Evolutionary conservation across 2,888 invertebrate species (phyloP).

Genomic region (Erebia aethiops): DNA sequence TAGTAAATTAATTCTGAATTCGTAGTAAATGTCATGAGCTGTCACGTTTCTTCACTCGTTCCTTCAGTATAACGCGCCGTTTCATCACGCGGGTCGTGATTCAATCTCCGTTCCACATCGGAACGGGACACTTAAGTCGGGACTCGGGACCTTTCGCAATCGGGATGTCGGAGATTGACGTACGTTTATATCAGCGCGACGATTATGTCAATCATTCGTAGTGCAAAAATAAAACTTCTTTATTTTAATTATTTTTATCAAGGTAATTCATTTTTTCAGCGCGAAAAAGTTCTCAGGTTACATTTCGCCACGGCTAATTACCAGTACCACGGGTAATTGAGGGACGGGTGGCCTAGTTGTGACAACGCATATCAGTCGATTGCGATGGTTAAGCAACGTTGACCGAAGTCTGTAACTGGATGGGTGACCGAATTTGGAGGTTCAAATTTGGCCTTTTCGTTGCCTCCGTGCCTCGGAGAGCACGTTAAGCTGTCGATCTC

Average conservation of each 20-base stretch:
- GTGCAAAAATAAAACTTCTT: background rate
- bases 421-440: too few relatives aligned
- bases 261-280: background rate
- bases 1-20: constrained; percentile 13
- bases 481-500: too few relatives aligned
- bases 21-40: constrained; percentile 14
- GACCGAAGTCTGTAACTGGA: too few relatives aligned
- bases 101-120: constrained; percentile 35
- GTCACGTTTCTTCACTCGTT: constrained; percentile 17
- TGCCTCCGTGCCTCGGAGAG: too few relatives aligned
- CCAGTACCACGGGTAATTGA: too few relatives aligned
- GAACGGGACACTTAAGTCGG: constrained; percentile 29
- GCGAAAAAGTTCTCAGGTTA: too few relatives aligned
- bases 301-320: too few relatives aligned
- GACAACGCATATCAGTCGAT: too few relatives aligned
- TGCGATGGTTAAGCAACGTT: too few relatives aligned
- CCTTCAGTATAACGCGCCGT: constrained; percentile 14
- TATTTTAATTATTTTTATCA: background rate
- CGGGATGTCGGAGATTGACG: constrained; percentile 24
- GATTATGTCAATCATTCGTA: constrained; percentile 15
- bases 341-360: too few relatives aligned
- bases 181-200: constrained; percentile 16
- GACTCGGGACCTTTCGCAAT: constrained; percentile 21
- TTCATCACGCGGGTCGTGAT: constrained; percentile 28
- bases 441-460: too few relatives aligned